These are phyloP conservation scores for Aspidapion aeneum DNA, from an alignment of 2,888 invertebrate species.

Conservation along the genomic window DNA sequence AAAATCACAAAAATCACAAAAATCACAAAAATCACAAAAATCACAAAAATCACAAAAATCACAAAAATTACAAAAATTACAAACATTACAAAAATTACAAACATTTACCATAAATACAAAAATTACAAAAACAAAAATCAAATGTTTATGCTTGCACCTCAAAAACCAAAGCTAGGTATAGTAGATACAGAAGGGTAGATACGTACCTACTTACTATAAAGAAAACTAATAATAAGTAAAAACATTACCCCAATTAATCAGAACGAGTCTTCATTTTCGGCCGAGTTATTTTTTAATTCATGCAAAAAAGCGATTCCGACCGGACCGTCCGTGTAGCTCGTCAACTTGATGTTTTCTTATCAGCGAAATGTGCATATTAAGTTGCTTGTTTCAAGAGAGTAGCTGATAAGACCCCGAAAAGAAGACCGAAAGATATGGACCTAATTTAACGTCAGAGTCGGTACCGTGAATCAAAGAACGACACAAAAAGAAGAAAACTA, in stretches of 20 bases:
- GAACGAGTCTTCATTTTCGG: constrained; percentile 17
- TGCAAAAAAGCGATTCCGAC: constrained; percentile 20
- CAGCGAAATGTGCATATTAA: constrained; percentile 21
- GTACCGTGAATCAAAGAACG: not conserved
- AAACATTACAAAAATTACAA: too few species aligned
- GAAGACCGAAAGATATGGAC: constrained; percentile 21
- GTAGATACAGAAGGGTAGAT: too few species aligned
- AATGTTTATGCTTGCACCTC: too few species aligned
- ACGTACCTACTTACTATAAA: too few species aligned
- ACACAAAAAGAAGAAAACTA: not conserved
- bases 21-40: too few species aligned
- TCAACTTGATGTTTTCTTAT: constrained; percentile 16
- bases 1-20: too few species aligned
- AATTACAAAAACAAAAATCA: too few species aligned
- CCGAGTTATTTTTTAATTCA: constrained; percentile 24
- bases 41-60: too few species aligned
- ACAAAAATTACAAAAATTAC: too few species aligned
- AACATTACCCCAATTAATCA: constrained; percentile 25
- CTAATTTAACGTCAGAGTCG: constrained; percentile 22
- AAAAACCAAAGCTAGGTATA: too few species aligned
- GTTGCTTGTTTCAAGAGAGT: constrained; percentile 21
- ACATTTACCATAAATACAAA: too few species aligned
- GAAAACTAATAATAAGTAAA: too few species aligned
- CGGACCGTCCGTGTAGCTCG: constrained; percentile 6
- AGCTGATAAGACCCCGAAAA: constrained; percentile 21